Conservation (phyloP, 2,888 invertebrate genomes). For the Lepidocyrtoides sp. region DNA sequence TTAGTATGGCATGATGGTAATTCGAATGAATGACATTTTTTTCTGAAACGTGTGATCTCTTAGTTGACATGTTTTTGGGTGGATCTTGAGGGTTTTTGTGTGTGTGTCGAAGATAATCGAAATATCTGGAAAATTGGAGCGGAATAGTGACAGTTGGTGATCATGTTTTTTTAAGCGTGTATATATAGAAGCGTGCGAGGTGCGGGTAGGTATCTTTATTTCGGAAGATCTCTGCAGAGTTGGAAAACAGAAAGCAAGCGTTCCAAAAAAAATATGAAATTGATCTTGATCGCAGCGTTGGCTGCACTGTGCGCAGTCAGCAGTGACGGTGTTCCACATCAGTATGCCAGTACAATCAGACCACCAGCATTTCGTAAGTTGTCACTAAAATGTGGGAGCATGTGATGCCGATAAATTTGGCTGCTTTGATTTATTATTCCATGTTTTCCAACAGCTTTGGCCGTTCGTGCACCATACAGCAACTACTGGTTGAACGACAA, state of each 20-base stretch:
- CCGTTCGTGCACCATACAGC: constrained; percentile 79
- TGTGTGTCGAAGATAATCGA: neutral
- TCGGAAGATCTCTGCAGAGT: neutral
- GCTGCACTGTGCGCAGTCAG: constrained; percentile 62
- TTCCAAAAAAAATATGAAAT: constrained; percentile 54
- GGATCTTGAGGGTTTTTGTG: neutral
- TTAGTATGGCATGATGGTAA: neutral
- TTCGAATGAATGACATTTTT: neutral
- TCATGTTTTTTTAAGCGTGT: neutral
- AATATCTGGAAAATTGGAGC: neutral
- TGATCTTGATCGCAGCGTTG: constrained; percentile 22
- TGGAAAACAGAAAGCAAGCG: neutral
- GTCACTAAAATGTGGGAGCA: neutral
- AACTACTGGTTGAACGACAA: constrained; percentile 80
- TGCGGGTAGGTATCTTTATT: neutral
- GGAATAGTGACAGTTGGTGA: neutral
- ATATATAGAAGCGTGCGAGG: constrained; percentile 38
- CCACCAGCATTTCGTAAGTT: constrained; percentile 30
- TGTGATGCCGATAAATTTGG: no score
- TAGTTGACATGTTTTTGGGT: neutral
- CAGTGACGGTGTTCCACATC: constrained; percentile 3
- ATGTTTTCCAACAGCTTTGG: constrained; percentile 46
- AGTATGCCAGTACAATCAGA: constrained; percentile 70
- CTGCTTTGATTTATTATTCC: no score
- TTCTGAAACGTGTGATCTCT: neutral